These are phyloP conservation scores for Steatocranus sp. DNA, from an alignment of 2,797 vertebrate genomes.

Conservation along the genomic window DNA sequence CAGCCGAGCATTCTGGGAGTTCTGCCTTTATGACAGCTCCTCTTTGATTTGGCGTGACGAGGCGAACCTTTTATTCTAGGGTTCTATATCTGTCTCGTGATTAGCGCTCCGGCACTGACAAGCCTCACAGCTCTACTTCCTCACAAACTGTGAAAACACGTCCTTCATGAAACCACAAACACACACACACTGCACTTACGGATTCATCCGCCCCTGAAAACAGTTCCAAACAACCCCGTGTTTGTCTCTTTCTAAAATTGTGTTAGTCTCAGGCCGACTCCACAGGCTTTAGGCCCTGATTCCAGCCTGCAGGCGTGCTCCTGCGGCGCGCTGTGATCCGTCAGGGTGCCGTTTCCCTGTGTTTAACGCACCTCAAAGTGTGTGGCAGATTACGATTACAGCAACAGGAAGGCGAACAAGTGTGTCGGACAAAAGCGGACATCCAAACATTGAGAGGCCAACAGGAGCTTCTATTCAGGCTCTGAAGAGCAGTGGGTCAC, in stretches of 20 bases:
- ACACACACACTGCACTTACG: neutral
- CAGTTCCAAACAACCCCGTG: neutral
- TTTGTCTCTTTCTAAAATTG: neutral
- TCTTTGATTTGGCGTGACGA: neutral
- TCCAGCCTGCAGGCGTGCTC: neutral
- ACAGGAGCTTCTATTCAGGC: slow-evolving; percentile 52
- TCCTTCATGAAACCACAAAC: neutral
- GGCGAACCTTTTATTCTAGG: neutral
- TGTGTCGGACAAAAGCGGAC: slow-evolving; percentile 58
- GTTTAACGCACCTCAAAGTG: slow-evolving; percentile 10
- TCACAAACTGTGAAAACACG: neutral
- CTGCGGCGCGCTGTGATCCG: neutral
- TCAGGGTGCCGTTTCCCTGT: neutral
- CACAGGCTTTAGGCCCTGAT: neutral
- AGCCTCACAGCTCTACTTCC: neutral
- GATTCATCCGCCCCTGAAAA: neutral
- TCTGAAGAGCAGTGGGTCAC: slow-evolving; percentile 39
- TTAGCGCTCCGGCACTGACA: neutral
- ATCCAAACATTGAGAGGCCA: slow-evolving; percentile 64
- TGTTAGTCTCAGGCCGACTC: neutral
- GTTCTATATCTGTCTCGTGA: neutral
- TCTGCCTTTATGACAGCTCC: neutral
- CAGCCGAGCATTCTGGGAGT: slow-evolving; percentile 20
- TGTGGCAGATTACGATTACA: slow-evolving; percentile 65
- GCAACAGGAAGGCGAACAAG: slow-evolving; percentile 62